Evolutionary conservation across 2,797 vertebrate genomes (phyloP).

Genomic region (Pseudocheirus occidentalis): DNA sequence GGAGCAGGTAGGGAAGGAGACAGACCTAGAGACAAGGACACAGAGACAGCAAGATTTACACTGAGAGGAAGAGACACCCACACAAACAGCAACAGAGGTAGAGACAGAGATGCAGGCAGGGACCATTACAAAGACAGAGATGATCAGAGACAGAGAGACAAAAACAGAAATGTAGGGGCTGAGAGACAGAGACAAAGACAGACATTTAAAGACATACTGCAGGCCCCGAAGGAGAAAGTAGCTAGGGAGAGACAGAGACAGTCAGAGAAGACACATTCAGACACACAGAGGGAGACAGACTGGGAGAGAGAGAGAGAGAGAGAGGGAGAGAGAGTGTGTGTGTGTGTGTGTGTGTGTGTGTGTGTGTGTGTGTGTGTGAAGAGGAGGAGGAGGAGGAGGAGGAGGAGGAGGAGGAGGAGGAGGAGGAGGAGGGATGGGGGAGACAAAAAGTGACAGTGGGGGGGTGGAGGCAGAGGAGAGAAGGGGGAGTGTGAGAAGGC

Average conservation of each 20-base stretch:
- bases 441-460: constrained; percentile 62
- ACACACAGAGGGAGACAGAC: constrained; percentile 8
- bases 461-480: constrained; percentile 50
- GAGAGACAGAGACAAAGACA: constrained; percentile 3
- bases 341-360: too few species aligned
- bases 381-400: constrained; percentile 29
- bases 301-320: neutral
- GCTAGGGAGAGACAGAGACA: constrained; percentile 51
- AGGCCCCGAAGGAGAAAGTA: constrained; percentile 42
- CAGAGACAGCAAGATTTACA: constrained; percentile 8
- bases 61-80: constrained; percentile 29
- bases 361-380: neutral
- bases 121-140: neutral
- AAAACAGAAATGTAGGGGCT: neutral
- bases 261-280: constrained; percentile 35
- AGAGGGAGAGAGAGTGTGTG: too few species aligned
- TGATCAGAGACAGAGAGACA: neutral
- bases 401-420: constrained; percentile 57
- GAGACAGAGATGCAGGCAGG: neutral
- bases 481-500: constrained; percentile 44
- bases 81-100: neutral
- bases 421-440: constrained; percentile 47
- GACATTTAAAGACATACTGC: constrained; percentile 33
- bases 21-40: constrained; percentile 8
- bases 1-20: constrained; percentile 21